Percentiles rank a stretch among this genome's conserved stretches.
These are phyloP conservation scores for Parotocinclus haroldoi DNA, from an alignment of 2,797 vertebrate genomes.

Conservation along the genomic window DNA sequence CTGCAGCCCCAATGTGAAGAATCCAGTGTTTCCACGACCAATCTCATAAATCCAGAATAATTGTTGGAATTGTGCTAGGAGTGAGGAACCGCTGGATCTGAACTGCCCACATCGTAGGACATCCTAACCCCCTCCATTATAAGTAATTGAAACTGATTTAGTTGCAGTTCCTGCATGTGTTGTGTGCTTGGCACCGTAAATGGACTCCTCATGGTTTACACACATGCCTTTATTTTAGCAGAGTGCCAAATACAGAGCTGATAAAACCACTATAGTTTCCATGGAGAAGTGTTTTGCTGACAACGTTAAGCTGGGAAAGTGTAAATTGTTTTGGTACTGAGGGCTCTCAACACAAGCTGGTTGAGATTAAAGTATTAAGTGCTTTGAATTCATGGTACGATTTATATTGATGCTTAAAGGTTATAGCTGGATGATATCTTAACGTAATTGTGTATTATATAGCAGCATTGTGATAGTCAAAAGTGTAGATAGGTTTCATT, in stretches of 20 bases:
- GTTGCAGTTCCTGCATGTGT: not conserved
- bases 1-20: not conserved
- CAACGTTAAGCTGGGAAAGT: slow-evolving; percentile 12
- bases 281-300: slow-evolving; percentile 30
- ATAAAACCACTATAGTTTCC: slow-evolving; percentile 32
- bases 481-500: too few relatives aligned
- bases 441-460: not conserved
- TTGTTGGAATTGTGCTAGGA: too few relatives aligned
- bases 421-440: too few relatives aligned
- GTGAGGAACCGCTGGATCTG: too few relatives aligned
- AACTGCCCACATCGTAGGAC: too few relatives aligned
- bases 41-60: too few relatives aligned
- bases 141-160: too few relatives aligned
- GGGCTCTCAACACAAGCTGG: not conserved
- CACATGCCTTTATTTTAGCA: not conserved
- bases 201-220: not conserved
- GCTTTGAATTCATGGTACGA: not conserved
- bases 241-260: slow-evolving; percentile 13
- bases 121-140: too few relatives aligned
- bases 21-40: not conserved
- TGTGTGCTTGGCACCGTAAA: not conserved
- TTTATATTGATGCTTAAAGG: not conserved
- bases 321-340: slow-evolving; percentile 13
- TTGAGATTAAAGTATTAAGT: not conserved
- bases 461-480: not conserved